Evolutionary conservation across 2,888 invertebrate species (phyloP).

Genomic region (Dorcus hopei): DNA sequence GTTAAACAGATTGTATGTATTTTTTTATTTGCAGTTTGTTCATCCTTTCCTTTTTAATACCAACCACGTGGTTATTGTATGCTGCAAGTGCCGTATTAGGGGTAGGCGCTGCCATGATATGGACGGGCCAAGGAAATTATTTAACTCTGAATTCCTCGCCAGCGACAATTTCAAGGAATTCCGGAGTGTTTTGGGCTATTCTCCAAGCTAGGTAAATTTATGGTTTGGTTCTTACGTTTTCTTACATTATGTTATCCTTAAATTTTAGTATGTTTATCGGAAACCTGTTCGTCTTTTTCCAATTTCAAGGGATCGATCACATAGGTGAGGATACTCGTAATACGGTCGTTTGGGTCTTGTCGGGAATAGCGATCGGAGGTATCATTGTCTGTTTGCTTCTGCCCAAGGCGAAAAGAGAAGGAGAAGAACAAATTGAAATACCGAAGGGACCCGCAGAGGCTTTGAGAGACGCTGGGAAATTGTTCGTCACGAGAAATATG

Average conservation of each 20-base stretch:
- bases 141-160: constrained; percentile 86
- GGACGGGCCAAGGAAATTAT: constrained; percentile 95
- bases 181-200: constrained; percentile 96
- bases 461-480: constrained; percentile 67
- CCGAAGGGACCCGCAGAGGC: constrained; percentile 62
- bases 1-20: not conserved
- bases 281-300: constrained; percentile 90
- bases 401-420: constrained; percentile 54
- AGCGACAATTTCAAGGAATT: constrained; percentile 87
- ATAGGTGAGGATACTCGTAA: constrained; percentile 71
- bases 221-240: constrained; percentile 4
- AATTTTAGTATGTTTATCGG: constrained; percentile 86
- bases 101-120: constrained; percentile 88
- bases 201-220: constrained; percentile 69
- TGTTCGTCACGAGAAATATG: constrained; percentile 84
- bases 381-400: constrained; percentile 65
- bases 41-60: constrained; percentile 83
- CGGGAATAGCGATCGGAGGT: constrained; percentile 68
- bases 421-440: constrained; percentile 46
- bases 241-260: not conserved
- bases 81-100: constrained; percentile 82
- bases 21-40: constrained; percentile 67
- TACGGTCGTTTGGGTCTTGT: constrained; percentile 78
- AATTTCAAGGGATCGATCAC: constrained; percentile 75
- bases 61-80: constrained; percentile 81